Evolutionary conservation across 2,113 vertebrate genomes (phyloP).

Genomic region (Podarcis muralis): DNA sequence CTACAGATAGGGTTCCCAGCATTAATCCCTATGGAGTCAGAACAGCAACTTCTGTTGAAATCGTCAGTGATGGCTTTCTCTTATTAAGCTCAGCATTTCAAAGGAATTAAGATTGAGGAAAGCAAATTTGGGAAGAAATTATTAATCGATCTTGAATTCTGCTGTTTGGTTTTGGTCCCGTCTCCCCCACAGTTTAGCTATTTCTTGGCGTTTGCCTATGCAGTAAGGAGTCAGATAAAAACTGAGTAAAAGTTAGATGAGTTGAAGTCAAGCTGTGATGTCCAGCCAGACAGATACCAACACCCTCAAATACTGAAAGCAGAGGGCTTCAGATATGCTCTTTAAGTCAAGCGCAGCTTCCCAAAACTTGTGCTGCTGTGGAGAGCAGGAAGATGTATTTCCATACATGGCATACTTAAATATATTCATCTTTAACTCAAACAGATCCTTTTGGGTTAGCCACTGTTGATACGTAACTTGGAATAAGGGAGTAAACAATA

Average conservation of each 20-base stretch:
- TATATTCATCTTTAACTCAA: neutral
- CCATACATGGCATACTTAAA: neutral
- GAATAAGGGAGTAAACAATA: neutral
- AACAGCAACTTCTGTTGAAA: neutral
- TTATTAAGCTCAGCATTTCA: neutral
- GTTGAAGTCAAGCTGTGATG: neutral
- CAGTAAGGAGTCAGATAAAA: neutral
- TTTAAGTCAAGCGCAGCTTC: neutral
- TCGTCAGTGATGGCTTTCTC: neutral
- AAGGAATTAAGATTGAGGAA: neutral
- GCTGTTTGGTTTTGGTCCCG: neutral
- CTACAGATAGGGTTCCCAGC: neutral
- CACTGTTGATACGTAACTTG: neutral
- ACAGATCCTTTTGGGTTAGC: neutral
- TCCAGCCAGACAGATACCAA: too few species aligned
- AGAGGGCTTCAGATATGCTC: neutral
- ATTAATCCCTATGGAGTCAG: neutral
- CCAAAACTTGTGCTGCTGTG: neutral
- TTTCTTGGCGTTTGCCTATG: neutral
- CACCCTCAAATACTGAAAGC: too few species aligned
- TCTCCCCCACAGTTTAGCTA: too few species aligned
- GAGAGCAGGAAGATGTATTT: too few species aligned
- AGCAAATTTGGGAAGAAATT: neutral
- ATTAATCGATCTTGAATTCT: neutral
- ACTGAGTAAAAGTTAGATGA: neutral